These are phyloP conservation scores for Deroplatys truncata DNA, from an alignment of 2,888 invertebrate species.

Conservation along the genomic window DNA sequence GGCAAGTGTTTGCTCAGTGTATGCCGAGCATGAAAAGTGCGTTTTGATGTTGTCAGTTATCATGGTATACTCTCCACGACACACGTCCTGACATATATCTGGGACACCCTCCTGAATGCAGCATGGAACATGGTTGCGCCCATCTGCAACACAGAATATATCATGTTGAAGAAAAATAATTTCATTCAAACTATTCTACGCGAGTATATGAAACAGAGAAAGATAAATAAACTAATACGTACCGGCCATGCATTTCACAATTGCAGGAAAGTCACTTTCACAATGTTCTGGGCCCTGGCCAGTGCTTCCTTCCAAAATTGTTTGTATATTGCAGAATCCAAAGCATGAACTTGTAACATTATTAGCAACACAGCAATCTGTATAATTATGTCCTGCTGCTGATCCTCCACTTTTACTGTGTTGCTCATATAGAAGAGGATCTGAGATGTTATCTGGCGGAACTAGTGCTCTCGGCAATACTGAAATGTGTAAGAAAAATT, in stretches of 20 bases:
- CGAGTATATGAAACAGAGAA: too few relatives aligned
- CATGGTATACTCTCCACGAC: slow-evolving; percentile 78
- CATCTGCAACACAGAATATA: slow-evolving; percentile 52
- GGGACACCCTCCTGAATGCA: slow-evolving; percentile 77
- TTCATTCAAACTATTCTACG: too few relatives aligned
- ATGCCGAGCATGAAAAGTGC: slow-evolving; percentile 78
- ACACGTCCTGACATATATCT: slow-evolving; percentile 80
- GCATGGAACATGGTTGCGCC: slow-evolving; percentile 80
- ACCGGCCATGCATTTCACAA: slow-evolving; percentile 58
- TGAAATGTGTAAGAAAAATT: slow-evolving; percentile 39
- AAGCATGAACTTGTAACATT: slow-evolving; percentile 70
- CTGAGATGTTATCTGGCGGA: slow-evolving; percentile 55
- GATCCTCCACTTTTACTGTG: slow-evolving; percentile 3
- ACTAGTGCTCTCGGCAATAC: slow-evolving; percentile 60
- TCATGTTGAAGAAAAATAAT: neutral
- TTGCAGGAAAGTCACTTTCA: slow-evolving; percentile 73
- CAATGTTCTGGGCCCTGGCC: slow-evolving; percentile 78
- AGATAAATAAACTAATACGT: slow-evolving; percentile 19
- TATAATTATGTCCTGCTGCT: slow-evolving; percentile 64
- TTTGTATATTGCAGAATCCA: slow-evolving; percentile 79
- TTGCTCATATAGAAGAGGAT: slow-evolving; percentile 37
- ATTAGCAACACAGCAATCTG: slow-evolving; percentile 67
- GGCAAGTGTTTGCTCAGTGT: slow-evolving; percentile 75
- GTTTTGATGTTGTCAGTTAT: slow-evolving; percentile 80
- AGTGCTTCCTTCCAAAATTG: slow-evolving; percentile 68